A percentile compares a stretch with the other conserved stretches of the same genome.
Conservation (phyloP, 2,797 vertebrate species). For the Sparidentex hasta region DNA sequence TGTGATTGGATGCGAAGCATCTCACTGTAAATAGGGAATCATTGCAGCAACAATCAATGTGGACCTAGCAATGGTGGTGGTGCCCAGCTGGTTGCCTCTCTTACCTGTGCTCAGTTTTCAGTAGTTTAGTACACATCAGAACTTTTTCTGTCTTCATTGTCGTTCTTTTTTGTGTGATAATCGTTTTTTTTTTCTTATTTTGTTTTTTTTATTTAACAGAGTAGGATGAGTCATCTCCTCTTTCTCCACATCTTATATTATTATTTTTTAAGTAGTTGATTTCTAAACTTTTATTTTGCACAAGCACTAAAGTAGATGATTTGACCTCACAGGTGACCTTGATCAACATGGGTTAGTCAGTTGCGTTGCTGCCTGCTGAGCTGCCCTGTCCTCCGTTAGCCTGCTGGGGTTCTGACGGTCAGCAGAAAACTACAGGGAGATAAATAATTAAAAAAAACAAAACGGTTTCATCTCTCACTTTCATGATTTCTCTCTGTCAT, state of each 20-base stretch:
- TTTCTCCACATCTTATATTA: conserved; percentile 59
- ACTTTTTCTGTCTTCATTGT: conserved; percentile 75
- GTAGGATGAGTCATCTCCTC: conserved; percentile 63
- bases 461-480: conserved; percentile 63
- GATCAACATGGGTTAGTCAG: conserved; percentile 52
- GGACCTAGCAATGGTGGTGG: conserved; percentile 84
- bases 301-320: conserved; percentile 81
- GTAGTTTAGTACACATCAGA: conserved; percentile 72
- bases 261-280: conserved; percentile 66
- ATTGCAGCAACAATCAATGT: conserved; percentile 92
- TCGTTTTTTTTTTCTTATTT: conserved; percentile 65
- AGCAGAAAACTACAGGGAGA: conserved; percentile 64
- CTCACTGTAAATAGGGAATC: conserved; percentile 91
- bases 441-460: not conserved
- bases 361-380: conserved; percentile 45
- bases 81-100: conserved; percentile 83
- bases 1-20: conserved; percentile 80
- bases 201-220: conserved; percentile 78
- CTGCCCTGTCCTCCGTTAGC: conserved; percentile 48
- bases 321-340: conserved; percentile 68
- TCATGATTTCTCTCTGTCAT: conserved; percentile 65
- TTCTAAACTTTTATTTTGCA: conserved; percentile 79
- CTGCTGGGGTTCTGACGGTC: conserved; percentile 45
- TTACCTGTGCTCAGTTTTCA: conserved; percentile 71
- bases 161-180: conserved; percentile 71